phyloP scores from a whole-genome alignment of 2,797 vertebrate genomes.

The Geotrypetes seraphini region DNA sequence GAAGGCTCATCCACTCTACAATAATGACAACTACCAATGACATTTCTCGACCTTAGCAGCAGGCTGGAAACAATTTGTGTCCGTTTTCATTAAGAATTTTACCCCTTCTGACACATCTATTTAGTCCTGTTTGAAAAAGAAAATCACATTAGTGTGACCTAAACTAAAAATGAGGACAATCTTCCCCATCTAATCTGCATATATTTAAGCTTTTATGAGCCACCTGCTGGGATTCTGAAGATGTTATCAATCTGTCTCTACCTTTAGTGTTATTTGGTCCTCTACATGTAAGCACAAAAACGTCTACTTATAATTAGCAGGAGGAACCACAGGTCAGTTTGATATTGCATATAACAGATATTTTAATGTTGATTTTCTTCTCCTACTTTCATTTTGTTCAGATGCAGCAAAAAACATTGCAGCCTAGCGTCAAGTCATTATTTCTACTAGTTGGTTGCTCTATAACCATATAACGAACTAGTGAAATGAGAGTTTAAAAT shows the following conservation, averaged over 20 bases:
- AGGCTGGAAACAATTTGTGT: conserved; percentile 64
- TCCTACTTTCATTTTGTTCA: not conserved
- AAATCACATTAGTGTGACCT: conserved; percentile 65
- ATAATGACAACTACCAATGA: conserved; percentile 72
- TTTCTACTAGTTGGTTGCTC: too few species aligned
- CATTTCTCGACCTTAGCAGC: conserved; percentile 65
- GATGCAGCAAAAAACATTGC: conserved; percentile 3
- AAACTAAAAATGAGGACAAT: conserved; percentile 58
- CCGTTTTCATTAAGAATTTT: conserved; percentile 74
- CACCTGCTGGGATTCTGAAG: conserved; percentile 70
- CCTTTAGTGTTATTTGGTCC: conserved; percentile 49
- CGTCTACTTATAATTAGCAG: conserved; percentile 54
- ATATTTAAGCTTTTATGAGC: conserved; percentile 64
- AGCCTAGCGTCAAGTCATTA: not conserved
- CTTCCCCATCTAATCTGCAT: conserved; percentile 56
- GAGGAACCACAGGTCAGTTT: conserved; percentile 51
- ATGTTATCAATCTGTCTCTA: conserved; percentile 74
- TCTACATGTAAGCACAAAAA: conserved; percentile 54
- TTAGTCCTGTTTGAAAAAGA: conserved; percentile 66
- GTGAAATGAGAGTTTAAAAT: too few species aligned
- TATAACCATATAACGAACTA: too few species aligned
- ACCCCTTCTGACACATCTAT: conserved; percentile 63
- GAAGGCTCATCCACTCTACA: conserved; percentile 58
- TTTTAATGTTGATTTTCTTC: not conserved
- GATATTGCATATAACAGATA: conserved; percentile 25